A percentile compares a stretch with the other conserved stretches of the same genome.
phyloP scores from a whole-genome alignment of 1,140 invertebrate species.

The Drosophila arawakana region DNA sequence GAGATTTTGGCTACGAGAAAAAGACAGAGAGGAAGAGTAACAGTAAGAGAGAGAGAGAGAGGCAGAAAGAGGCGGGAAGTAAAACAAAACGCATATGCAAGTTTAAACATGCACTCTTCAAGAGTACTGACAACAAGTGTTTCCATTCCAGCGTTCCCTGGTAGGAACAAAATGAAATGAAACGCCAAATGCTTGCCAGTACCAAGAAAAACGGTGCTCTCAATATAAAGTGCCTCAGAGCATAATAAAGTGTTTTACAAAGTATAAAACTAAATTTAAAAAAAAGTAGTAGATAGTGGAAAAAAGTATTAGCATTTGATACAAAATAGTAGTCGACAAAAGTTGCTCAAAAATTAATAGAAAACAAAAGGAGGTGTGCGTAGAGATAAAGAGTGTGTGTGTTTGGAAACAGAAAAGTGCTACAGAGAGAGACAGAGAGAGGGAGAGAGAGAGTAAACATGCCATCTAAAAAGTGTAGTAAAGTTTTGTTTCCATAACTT shows the following conservation, averaged over 20 bases:
- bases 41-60: slow-evolving; percentile 7
- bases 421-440: not conserved
- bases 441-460: slow-evolving; percentile 20
- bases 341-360: slow-evolving; percentile 14
- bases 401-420: not conserved
- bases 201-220: slow-evolving; percentile 13
- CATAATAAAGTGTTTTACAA: slow-evolving; percentile 18
- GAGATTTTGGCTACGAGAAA: slow-evolving; percentile 2
- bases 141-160: not conserved
- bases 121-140: slow-evolving; percentile 9
- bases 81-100: slow-evolving; percentile 4
- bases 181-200: slow-evolving; percentile 4
- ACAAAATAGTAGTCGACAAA: not conserved
- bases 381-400: not conserved
- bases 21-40: slow-evolving; percentile 7
- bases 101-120: slow-evolving; percentile 7
- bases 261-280: slow-evolving; percentile 3
- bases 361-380: not conserved
- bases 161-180: slow-evolving; percentile 9
- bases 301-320: slow-evolving; percentile 11
- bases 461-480: slow-evolving; percentile 15
- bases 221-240: slow-evolving; percentile 15
- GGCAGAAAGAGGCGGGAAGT: not conserved
- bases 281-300: not conserved
- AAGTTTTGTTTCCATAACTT: slow-evolving; percentile 2